Conservation (phyloP, 1,140 invertebrate genomes). For the Megalonaias nervosa region DNA sequence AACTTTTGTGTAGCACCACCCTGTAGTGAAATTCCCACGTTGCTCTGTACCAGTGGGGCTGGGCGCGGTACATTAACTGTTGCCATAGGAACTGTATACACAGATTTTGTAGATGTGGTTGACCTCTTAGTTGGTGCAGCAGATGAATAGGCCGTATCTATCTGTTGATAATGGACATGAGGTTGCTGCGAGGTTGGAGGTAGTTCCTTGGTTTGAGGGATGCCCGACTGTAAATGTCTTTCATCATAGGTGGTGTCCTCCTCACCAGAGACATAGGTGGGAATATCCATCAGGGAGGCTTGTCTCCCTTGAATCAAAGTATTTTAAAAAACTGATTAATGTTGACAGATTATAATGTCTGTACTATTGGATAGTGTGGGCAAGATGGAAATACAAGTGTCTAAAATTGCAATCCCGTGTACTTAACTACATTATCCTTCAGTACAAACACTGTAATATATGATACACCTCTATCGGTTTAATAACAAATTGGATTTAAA, state of each 20-base stretch:
- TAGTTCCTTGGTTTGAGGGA: conserved; percentile 15
- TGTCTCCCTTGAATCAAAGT: conserved; percentile 15
- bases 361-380: too few relatives aligned
- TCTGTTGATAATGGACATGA: not conserved
- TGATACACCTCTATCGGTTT: too few relatives aligned
- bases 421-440: too few relatives aligned
- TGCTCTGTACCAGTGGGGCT: conserved; percentile 57
- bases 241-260: conserved; percentile 14
- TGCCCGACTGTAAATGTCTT: not conserved
- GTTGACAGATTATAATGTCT: too few relatives aligned
- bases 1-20: not conserved
- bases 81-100: conserved; percentile 18
- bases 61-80: conserved; percentile 57
- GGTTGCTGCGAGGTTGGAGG: conserved; percentile 4
- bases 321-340: too few relatives aligned
- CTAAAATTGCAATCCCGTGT: too few relatives aligned
- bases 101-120: not conserved
- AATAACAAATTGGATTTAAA: too few relatives aligned
- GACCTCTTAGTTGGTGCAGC: conserved; percentile 15
- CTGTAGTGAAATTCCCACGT: conserved; percentile 38
- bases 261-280: conserved; percentile 12
- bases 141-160: conserved; percentile 13
- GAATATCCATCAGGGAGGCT: conserved; percentile 13
- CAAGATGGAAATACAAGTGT: too few relatives aligned
- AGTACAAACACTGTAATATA: too few relatives aligned